Conservation (phyloP, 2,797 vertebrate species). For the Syngnathus rostellatus region DNA sequence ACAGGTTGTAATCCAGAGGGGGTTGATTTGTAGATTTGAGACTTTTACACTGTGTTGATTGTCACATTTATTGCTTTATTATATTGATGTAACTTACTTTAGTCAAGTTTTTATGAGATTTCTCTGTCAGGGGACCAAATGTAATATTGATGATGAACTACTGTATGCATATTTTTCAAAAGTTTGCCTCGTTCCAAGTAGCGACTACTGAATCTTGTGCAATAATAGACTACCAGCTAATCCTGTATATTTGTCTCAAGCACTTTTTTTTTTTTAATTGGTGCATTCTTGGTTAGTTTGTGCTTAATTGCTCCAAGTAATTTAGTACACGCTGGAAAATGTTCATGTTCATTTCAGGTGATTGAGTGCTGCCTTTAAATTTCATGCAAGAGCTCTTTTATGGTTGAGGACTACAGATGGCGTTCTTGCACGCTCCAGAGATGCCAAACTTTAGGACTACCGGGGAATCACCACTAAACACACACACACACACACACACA, state of each 20-base stretch:
- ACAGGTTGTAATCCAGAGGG: background rate
- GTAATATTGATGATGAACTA: background rate
- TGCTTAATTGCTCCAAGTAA: background rate
- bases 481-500: conserved; percentile 13
- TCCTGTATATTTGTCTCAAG: background rate
- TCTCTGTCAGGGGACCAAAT: background rate
- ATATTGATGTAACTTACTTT: background rate
- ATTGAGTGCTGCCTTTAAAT: conserved; percentile 44
- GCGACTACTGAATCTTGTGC: background rate
- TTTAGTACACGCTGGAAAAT: background rate
- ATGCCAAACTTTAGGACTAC: conserved; percentile 32
- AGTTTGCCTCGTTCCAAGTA: background rate
- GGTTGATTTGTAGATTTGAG: background rate
- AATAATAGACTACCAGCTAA: background rate
- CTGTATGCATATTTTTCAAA: background rate
- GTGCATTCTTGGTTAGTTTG: background rate
- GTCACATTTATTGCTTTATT: background rate
- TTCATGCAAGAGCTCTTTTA: conserved; percentile 41
- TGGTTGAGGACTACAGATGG: conserved; percentile 59
- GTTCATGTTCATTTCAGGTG: conserved; percentile 36
- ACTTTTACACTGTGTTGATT: background rate
- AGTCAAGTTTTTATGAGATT: background rate
- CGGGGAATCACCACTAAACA: conserved; percentile 17
- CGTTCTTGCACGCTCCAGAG: conserved; percentile 34
- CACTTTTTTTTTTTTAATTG: background rate